Percentiles rank a stretch among this genome's conserved stretches.
phyloP scores from a whole-genome alignment of 2,113 vertebrate species.

The Plecotus auritus region DNA sequence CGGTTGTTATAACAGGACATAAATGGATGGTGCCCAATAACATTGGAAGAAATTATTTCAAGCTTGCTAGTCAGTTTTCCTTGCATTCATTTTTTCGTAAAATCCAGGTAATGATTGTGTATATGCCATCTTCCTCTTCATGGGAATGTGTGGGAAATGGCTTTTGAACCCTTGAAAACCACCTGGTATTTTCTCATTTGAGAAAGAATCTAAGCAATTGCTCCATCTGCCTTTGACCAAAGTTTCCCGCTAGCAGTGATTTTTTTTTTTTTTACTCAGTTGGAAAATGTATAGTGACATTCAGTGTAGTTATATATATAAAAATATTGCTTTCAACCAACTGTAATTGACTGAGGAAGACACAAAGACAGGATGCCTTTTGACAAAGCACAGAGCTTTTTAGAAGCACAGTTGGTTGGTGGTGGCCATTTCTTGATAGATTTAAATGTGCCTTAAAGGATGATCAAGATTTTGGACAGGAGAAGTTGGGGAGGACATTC shows the following conservation, averaged over 20 bases:
- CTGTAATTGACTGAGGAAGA: constrained; percentile 46
- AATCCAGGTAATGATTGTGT: neutral
- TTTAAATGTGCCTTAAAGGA: neutral
- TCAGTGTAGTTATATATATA: constrained; percentile 18
- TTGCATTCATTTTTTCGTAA: neutral
- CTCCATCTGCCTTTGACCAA: neutral
- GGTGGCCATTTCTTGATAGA: neutral
- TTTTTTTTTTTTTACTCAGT: neutral
- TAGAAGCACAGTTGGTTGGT: neutral
- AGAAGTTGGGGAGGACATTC: neutral
- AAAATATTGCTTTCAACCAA: constrained; percentile 49
- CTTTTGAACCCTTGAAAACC: neutral
- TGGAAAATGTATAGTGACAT: constrained; percentile 61
- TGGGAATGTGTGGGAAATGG: neutral
- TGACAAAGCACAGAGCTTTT: neutral
- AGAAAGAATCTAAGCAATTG: neutral
- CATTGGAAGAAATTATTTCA: neutral
- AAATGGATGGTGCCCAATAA: neutral
- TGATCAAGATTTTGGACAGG: neutral
- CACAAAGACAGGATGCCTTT: constrained; percentile 24
- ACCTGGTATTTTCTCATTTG: constrained; percentile 21
- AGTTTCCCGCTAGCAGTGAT: neutral
- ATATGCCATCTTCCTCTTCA: neutral
- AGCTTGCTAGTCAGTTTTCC: neutral
- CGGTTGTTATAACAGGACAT: neutral